Evolutionary conservation across 2,888 invertebrate genomes (phyloP).

Genomic region (Glyphotaelius pellucidus): DNA sequence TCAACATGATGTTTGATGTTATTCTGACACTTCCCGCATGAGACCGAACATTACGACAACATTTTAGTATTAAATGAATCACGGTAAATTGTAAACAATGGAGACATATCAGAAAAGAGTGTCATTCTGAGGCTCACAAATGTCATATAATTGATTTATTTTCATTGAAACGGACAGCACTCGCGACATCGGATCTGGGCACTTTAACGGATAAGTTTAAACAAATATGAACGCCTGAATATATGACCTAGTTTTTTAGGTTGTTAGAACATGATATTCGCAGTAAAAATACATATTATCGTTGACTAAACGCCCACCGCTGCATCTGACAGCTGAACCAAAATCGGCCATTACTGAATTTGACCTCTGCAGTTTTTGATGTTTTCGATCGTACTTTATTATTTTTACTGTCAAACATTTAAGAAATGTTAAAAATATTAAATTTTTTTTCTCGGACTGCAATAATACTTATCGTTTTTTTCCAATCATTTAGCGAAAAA

Average conservation of each 20-base stretch:
- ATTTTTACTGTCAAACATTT: not conserved
- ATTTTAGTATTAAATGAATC: slow-evolving; percentile 51
- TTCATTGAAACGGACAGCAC: slow-evolving; percentile 49
- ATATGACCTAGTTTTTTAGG: slow-evolving; percentile 30
- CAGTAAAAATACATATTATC: slow-evolving; percentile 53
- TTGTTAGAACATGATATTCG: slow-evolving; percentile 27
- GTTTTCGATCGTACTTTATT: slow-evolving; percentile 24
- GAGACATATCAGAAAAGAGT: slow-evolving; percentile 50
- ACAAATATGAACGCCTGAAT: not conserved
- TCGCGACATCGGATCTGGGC: not conserved
- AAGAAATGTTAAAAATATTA: not conserved
- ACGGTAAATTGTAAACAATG: slow-evolving; percentile 56
- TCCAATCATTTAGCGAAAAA: not conserved
- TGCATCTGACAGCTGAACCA: slow-evolving; percentile 59
- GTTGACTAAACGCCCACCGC: slow-evolving; percentile 59
- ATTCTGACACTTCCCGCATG: not conserved
- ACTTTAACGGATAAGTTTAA: slow-evolving; percentile 22
- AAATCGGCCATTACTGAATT: slow-evolving; percentile 58
- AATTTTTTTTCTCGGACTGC: not conserved
- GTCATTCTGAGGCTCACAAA: slow-evolving; percentile 53
- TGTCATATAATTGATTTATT: slow-evolving; percentile 62
- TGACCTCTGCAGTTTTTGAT: slow-evolving; percentile 47
- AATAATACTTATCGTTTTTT: not conserved
- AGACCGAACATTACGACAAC: slow-evolving; percentile 38
- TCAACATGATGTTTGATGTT: slow-evolving; percentile 16